Evolutionary conservation across 2,797 vertebrate genomes (phyloP).

Genomic region (Centroberyx gerrardi): DNA sequence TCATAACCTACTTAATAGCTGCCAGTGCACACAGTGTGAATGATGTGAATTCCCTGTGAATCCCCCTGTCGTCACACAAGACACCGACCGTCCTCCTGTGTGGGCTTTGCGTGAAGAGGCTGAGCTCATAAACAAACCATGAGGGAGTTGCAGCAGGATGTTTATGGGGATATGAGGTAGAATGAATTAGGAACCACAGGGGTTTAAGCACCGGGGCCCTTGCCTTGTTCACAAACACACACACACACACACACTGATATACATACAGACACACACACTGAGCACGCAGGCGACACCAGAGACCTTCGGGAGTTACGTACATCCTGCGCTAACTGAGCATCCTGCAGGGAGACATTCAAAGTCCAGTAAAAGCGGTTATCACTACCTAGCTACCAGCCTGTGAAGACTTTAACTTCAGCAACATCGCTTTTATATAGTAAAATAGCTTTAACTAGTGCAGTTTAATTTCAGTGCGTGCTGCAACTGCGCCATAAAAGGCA

Average conservation of each 20-base stretch:
- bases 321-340: constrained; percentile 7
- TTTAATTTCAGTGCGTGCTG: constrained; percentile 43
- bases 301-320: constrained; percentile 23
- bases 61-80: constrained; percentile 28
- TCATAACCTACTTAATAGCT: constrained; percentile 36
- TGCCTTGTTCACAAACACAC: constrained; percentile 24
- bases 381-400: constrained; percentile 4
- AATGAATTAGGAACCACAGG: constrained; percentile 72
- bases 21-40: constrained; percentile 15
- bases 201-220: constrained; percentile 42
- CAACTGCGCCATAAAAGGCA: constrained; percentile 55
- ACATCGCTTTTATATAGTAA: constrained; percentile 48
- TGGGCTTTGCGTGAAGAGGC: constrained; percentile 77
- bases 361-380: constrained; percentile 41
- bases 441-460: constrained; percentile 57
- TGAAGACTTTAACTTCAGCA: constrained; percentile 31
- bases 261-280: constrained; percentile 12
- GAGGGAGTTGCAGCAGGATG: constrained; percentile 77
- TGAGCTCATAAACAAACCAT: constrained; percentile 72
- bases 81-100: constrained; percentile 70
- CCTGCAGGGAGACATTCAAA: constrained; percentile 24
- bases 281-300: constrained; percentile 4
- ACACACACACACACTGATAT: constrained; percentile 6
- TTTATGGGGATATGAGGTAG: constrained; percentile 79
- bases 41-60: constrained; percentile 23